phyloP scores from a whole-genome alignment of 2,888 invertebrate species.

The Schizotus pectinicornis region DNA sequence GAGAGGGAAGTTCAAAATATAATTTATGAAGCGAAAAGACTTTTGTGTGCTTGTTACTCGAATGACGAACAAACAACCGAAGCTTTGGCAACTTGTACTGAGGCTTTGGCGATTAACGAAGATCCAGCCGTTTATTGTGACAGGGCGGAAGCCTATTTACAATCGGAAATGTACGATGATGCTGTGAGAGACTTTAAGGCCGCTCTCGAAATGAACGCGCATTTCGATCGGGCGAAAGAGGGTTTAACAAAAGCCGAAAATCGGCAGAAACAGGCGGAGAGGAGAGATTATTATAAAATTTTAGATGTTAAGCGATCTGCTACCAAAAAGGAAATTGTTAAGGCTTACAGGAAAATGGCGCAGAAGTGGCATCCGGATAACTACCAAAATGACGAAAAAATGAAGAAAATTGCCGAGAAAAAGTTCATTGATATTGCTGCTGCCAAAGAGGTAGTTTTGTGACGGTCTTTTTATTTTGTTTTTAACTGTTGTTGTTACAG shows the following conservation, averaged over 20 bases:
- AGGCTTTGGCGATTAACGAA: constrained; percentile 76
- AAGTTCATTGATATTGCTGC: constrained; percentile 98
- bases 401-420: constrained; percentile 94
- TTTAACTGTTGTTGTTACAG: constrained; percentile 49
- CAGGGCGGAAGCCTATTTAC: constrained; percentile 89
- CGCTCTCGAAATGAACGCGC: constrained; percentile 83
- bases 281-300: constrained; percentile 97
- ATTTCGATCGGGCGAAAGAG: constrained; percentile 82
- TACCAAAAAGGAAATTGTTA: constrained; percentile 89
- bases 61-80: constrained; percentile 74
- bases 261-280: constrained; percentile 89
- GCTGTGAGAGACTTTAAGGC: constrained; percentile 87
- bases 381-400: constrained; percentile 78
- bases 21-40: constrained; percentile 74
- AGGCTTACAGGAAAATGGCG: constrained; percentile 96
- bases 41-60: constrained; percentile 81
- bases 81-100: constrained; percentile 79
- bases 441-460: constrained; percentile 86
- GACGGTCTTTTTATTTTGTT: constrained; percentile 4
- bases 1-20: constrained; percentile 77
- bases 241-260: constrained; percentile 89
- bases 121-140: constrained; percentile 85
- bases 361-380: constrained; percentile 99
- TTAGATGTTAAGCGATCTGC: constrained; percentile 90
- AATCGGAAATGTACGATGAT: constrained; percentile 89